These are phyloP conservation scores for Scrobipalpa costella DNA, from an alignment of 2,888 invertebrate species.

Conservation along the genomic window DNA sequence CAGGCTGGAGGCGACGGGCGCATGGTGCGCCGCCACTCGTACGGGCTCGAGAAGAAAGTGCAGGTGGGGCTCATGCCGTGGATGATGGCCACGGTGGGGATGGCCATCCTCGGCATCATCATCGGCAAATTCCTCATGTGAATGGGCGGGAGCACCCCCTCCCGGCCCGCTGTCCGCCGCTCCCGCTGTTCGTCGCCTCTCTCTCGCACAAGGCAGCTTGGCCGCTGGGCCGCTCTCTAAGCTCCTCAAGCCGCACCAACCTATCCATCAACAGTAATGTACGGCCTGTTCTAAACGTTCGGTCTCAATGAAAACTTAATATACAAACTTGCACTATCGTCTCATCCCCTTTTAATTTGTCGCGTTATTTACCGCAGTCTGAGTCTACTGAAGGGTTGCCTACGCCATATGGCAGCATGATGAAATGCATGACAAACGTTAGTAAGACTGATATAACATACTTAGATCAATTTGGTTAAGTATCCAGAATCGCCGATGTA, in stretches of 20 bases:
- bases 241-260: slow-evolving; percentile 30
- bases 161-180: slow-evolving; percentile 62
- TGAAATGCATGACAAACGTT: too few relatives aligned
- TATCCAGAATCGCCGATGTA: too few relatives aligned
- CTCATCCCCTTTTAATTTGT: neutral
- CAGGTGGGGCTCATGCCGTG: slow-evolving; percentile 82
- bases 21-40: slow-evolving; percentile 65
- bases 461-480: too few relatives aligned
- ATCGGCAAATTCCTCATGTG: slow-evolving; percentile 92
- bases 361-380: slow-evolving; percentile 8
- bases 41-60: slow-evolving; percentile 81
- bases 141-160: slow-evolving; percentile 73
- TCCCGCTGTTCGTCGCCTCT: slow-evolving; percentile 51
- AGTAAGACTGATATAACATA: too few relatives aligned
- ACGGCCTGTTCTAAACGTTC: slow-evolving; percentile 4
- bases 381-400: too few relatives aligned
- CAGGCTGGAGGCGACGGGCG: slow-evolving; percentile 64
- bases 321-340: slow-evolving; percentile 15
- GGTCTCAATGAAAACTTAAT: neutral
- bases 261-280: slow-evolving; percentile 10
- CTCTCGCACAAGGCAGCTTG: slow-evolving; percentile 54
- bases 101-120: slow-evolving; percentile 87
- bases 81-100: slow-evolving; percentile 84
- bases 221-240: slow-evolving; percentile 30
- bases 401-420: too few relatives aligned